Evolutionary conservation across 2,888 invertebrate genomes (phyloP).

Genomic region (Slavum lentiscoides): DNA sequence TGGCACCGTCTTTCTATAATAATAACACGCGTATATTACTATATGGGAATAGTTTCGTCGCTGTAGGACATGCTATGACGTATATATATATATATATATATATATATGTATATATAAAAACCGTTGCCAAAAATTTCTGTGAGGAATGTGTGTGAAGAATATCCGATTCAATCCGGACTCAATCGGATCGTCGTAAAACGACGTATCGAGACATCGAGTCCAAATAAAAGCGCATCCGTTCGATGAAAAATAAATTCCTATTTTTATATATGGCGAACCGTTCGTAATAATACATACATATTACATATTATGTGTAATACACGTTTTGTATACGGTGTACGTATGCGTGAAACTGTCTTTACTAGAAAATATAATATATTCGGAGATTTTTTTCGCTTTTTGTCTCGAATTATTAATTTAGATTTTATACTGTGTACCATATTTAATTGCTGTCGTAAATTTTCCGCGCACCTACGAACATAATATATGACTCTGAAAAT

Average conservation of each 20-base stretch:
- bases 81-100: too few relatives aligned
- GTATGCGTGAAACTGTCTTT: too few relatives aligned
- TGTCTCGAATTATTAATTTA: too few relatives aligned
- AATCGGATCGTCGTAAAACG: slow-evolving; percentile 1
- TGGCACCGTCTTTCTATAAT: not conserved
- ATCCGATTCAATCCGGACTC: not conserved
- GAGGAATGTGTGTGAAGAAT: not conserved
- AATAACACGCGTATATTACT: not conserved
- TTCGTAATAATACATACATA: too few relatives aligned
- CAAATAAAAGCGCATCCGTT: slow-evolving; percentile 1
- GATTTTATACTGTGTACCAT: too few relatives aligned
- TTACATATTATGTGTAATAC: too few relatives aligned
- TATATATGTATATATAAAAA: not conserved
- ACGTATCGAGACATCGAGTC: not conserved
- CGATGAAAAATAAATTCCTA: not conserved
- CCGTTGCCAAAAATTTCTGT: not conserved
- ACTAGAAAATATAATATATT: too few relatives aligned
- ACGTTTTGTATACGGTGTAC: too few relatives aligned
- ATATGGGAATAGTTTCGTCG: not conserved
- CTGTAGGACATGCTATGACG: not conserved
- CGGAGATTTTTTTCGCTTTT: too few relatives aligned
- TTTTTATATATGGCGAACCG: not conserved
- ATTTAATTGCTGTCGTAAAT: too few relatives aligned
- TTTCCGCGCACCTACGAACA: too few relatives aligned
- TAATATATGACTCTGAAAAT: too few relatives aligned